phyloP scores from a whole-genome alignment of 2,113 vertebrate species.

The Rhinolophus ferrumequinum region DNA sequence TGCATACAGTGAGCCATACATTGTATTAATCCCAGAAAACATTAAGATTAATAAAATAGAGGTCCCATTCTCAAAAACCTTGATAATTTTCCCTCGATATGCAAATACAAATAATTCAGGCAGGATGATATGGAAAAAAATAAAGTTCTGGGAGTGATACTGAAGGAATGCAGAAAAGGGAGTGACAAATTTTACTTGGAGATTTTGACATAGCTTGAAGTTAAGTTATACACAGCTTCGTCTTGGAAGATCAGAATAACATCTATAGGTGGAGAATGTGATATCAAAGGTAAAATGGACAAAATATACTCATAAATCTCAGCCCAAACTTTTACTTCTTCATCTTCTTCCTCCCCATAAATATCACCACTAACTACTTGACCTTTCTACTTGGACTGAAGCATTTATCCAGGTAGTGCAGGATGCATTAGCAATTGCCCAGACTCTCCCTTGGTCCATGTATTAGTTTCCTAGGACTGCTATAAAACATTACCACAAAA shows the following conservation, averaged over 20 bases:
- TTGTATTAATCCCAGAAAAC: background rate
- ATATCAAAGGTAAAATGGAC: background rate
- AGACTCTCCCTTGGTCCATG: background rate
- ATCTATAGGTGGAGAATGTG: background rate
- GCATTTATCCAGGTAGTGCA: background rate
- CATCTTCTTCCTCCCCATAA: background rate
- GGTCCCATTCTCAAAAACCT: background rate
- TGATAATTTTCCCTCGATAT: background rate
- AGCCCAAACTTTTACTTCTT: background rate
- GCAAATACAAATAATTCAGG: background rate
- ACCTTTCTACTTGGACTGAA: background rate
- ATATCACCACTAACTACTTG: background rate
- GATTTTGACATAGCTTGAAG: background rate
- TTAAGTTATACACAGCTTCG: background rate
- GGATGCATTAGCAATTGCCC: background rate
- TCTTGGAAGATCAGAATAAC: constrained; percentile 11
- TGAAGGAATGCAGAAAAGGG: background rate
- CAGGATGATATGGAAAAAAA: background rate
- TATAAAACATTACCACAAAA: background rate
- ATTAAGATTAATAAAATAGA: background rate
- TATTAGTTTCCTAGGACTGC: background rate
- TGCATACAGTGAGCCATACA: background rate
- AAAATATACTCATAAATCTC: background rate
- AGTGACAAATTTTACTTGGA: background rate
- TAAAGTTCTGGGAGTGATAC: background rate